Percentiles rank a stretch among this genome's conserved stretches.
These are phyloP conservation scores for Theretra japonica DNA, from an alignment of 2,888 invertebrate species.

Conservation along the genomic window DNA sequence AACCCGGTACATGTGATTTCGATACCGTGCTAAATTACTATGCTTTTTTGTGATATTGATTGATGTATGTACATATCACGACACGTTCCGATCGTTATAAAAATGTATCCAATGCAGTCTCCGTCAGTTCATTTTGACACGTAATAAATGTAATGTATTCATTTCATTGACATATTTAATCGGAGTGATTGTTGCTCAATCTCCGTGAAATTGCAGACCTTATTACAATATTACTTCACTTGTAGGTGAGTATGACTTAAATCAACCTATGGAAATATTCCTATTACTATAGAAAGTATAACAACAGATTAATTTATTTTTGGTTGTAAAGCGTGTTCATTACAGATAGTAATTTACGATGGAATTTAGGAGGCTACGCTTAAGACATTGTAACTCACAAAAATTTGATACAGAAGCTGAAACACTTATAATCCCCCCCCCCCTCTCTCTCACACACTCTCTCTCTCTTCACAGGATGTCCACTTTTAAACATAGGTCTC, in stretches of 20 bases:
- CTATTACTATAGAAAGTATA: background rate
- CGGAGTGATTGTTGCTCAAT: constrained; percentile 8
- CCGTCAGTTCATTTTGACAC: constrained; percentile 11
- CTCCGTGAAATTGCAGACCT: background rate
- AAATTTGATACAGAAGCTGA: no score
- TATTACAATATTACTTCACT: background rate
- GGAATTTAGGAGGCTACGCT: no score
- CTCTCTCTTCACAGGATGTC: no score
- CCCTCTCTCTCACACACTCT: no score
- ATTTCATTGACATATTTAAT: constrained; percentile 21
- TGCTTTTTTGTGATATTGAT: constrained; percentile 30
- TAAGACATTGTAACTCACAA: no score
- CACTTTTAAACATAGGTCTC: no score
- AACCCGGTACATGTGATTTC: constrained; percentile 37
- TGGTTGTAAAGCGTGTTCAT: no score
- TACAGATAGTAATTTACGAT: no score
- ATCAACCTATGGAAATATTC: background rate
- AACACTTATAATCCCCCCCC: no score
- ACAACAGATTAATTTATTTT: background rate
- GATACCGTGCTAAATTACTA: constrained; percentile 33
- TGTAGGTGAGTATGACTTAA: background rate
- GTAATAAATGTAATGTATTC: constrained; percentile 25
- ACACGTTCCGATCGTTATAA: constrained; percentile 4
- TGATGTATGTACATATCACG: constrained; percentile 28
- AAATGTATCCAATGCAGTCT: background rate